These are phyloP conservation scores for Pachydiplax longipennis DNA, from an alignment of 2,888 invertebrate species.

Conservation along the genomic window DNA sequence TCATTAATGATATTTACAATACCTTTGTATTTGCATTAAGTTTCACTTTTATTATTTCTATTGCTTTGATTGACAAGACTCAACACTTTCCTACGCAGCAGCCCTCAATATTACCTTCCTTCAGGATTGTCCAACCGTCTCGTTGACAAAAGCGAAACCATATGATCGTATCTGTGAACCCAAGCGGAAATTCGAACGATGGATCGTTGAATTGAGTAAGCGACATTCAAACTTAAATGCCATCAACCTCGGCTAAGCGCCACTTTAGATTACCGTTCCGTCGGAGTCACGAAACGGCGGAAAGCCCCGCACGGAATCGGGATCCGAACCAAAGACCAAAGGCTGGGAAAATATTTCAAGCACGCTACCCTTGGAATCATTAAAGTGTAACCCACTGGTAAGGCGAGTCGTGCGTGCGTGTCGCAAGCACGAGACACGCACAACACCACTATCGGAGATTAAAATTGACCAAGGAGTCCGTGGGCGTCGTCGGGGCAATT, in stretches of 20 bases:
- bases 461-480: background rate
- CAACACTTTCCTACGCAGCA: too few relatives aligned
- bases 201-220: background rate
- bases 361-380: background rate
- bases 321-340: background rate
- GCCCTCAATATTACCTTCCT: too few relatives aligned
- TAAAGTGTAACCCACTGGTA: background rate
- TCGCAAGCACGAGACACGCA: slow-evolving; percentile 23
- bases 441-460: slow-evolving; percentile 16
- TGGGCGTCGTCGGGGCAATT: background rate
- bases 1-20: too few relatives aligned
- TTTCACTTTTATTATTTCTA: too few relatives aligned
- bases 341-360: background rate
- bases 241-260: background rate
- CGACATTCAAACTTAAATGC: background rate
- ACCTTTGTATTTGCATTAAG: too few relatives aligned
- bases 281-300: background rate
- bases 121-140: too few relatives aligned
- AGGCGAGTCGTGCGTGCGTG: slow-evolving; percentile 13
- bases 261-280: background rate
- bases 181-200: too few relatives aligned
- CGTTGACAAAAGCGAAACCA: too few relatives aligned
- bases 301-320: background rate
- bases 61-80: too few relatives aligned
- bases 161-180: too few relatives aligned